phyloP scores from a whole-genome alignment of 2,797 vertebrate genomes.

The Netta rufina region DNA sequence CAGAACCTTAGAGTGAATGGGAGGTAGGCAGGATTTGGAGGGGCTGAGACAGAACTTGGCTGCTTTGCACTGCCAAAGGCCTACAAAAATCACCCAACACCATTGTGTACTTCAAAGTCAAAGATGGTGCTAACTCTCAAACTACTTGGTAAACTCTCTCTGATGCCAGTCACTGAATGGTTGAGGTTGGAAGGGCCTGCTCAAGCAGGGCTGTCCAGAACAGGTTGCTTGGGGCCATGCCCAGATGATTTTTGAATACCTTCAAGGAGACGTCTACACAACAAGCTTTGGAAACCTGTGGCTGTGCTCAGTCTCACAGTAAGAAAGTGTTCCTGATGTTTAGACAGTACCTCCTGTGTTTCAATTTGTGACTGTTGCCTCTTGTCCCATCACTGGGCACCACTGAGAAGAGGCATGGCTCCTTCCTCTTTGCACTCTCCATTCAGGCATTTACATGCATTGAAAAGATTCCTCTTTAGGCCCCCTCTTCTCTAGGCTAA shows the following conservation, averaged over 20 bases:
- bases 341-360: neutral
- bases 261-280: neutral
- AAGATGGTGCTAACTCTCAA: neutral
- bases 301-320: neutral
- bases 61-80: neutral
- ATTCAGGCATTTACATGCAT: neutral
- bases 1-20: neutral
- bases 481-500: neutral
- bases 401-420: neutral
- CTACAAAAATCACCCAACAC: neutral
- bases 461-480: neutral
- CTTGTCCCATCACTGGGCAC: accelerated
- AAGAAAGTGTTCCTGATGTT: neutral
- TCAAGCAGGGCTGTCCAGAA: neutral
- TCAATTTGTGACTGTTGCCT: neutral
- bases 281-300: neutral
- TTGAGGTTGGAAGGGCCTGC: neutral
- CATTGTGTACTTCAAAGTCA: neutral
- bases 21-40: neutral
- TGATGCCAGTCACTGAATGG: neutral
- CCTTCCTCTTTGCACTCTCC: neutral
- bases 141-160: neutral
- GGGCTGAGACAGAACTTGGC: neutral
- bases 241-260: neutral
- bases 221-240: neutral